phyloP scores from a whole-genome alignment of 2,113 vertebrate species.

The Siniperca chuatsi region DNA sequence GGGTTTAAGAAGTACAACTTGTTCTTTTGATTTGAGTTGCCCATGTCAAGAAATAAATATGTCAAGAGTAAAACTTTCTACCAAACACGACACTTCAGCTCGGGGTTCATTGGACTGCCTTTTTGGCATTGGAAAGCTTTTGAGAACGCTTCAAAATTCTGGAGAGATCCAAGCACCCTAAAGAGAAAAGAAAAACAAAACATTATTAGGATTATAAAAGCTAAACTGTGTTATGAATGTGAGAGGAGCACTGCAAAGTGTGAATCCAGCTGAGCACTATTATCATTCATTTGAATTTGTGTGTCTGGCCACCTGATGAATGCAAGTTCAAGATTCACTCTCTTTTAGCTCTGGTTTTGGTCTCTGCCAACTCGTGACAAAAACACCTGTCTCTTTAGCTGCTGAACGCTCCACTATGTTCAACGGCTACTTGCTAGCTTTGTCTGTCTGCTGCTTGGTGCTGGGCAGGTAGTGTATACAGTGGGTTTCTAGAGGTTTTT shows the following conservation, averaged over 20 bases:
- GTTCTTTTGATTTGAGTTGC: slow-evolving; percentile 54
- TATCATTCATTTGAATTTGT: no score
- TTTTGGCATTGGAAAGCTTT: slow-evolving; percentile 90
- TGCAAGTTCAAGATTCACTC: no score
- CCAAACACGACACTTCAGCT: slow-evolving; percentile 92
- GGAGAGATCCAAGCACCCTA: slow-evolving; percentile 95
- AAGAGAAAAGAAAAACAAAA: slow-evolving; percentile 44
- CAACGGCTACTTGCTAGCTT: background rate
- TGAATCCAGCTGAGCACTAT: background rate
- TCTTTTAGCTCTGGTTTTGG: background rate
- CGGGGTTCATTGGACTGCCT: slow-evolving; percentile 91
- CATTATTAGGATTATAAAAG: background rate
- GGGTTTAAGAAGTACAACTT: slow-evolving; percentile 42
- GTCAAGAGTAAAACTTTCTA: slow-evolving; percentile 70
- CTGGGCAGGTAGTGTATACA: background rate
- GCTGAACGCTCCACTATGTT: slow-evolving; percentile 8
- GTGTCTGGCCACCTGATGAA: no score
- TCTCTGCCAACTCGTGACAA: background rate
- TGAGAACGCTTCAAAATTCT: slow-evolving; percentile 95
- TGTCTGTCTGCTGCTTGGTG: background rate
- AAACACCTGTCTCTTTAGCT: background rate
- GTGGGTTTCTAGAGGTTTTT: background rate
- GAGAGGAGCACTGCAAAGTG: background rate
- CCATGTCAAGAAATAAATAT: slow-evolving; percentile 53
- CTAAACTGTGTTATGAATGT: background rate